phyloP scores from a whole-genome alignment of 2,113 vertebrate genomes.

The Herpailurus yagouaroundi region DNA sequence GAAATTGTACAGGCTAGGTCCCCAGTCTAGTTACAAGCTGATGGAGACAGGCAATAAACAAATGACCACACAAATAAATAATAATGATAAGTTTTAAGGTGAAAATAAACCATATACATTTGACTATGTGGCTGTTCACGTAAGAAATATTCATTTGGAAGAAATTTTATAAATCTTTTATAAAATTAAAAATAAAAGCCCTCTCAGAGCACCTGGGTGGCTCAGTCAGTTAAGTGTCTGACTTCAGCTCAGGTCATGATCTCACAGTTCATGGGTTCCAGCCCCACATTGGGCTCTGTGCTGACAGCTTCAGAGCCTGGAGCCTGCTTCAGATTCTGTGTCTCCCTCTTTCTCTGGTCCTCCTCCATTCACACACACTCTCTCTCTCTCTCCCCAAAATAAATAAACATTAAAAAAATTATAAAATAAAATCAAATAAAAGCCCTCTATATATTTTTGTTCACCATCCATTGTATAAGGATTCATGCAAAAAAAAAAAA shows the following conservation, averaged over 20 bases:
- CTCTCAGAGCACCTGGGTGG: neutral
- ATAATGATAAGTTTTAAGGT: constrained; percentile 22
- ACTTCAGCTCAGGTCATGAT: too few relatives aligned
- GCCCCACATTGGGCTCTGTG: too few relatives aligned
- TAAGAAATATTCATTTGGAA: constrained; percentile 6
- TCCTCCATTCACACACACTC: too few relatives aligned
- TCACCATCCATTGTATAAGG: neutral
- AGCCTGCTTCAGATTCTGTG: too few relatives aligned
- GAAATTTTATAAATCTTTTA: constrained; percentile 6
- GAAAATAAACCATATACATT: constrained; percentile 5
- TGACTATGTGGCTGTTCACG: neutral
- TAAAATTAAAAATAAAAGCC: constrained; percentile 29
- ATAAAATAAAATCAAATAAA: neutral
- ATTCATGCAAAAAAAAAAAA: constrained; percentile 27
- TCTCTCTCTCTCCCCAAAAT: too few relatives aligned
- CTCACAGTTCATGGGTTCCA: too few relatives aligned
- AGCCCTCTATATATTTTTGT: neutral
- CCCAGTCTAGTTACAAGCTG: neutral
- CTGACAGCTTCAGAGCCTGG: too few relatives aligned
- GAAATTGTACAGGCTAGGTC: neutral
- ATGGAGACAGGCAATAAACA: neutral
- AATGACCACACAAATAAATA: constrained; percentile 21
- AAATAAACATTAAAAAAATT: neutral
- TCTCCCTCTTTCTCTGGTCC: too few relatives aligned
- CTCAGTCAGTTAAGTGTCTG: too few relatives aligned